These are phyloP conservation scores for Acromyrmex heyeri DNA, from an alignment of 1,140 invertebrate species.

Conservation along the genomic window DNA sequence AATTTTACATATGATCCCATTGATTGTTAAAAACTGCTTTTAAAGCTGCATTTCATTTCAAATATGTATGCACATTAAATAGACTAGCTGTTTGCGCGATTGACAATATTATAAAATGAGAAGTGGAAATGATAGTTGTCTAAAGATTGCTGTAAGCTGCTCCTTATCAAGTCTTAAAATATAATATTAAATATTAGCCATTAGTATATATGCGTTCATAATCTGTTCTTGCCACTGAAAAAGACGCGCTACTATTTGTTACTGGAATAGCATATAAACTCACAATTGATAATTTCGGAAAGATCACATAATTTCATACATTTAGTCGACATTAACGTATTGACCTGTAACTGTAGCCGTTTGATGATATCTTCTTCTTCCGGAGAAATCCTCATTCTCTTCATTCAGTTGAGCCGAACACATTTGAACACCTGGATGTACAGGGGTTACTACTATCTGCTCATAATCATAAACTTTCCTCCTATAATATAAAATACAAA, in stretches of 20 bases:
- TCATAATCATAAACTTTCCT: constrained; percentile 93
- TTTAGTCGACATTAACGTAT: constrained; percentile 89
- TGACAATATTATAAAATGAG: constrained; percentile 34
- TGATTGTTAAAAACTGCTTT: constrained; percentile 27
- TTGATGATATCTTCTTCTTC: constrained; percentile 96
- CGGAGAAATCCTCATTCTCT: constrained; percentile 97
- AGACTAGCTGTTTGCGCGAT: constrained; percentile 66
- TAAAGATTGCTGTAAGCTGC: constrained; percentile 29
- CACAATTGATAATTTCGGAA: neutral
- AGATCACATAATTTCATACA: neutral
- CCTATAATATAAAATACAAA: constrained; percentile 84
- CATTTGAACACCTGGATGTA: constrained; percentile 93
- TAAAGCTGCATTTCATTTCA: constrained; percentile 56
- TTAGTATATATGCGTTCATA: neutral
- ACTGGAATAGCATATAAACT: constrained; percentile 14
- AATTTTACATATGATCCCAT: constrained; percentile 27
- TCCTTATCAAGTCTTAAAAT: constrained; percentile 11
- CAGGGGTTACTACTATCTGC: constrained; percentile 95
- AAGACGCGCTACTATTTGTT: constrained; percentile 2
- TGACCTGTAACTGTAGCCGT: constrained; percentile 93
- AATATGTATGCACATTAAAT: constrained; percentile 64
- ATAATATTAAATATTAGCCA: constrained; percentile 28
- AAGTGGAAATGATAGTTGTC: constrained; percentile 19
- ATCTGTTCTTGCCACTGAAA: constrained; percentile 3
- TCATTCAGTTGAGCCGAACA: constrained; percentile 96